A percentile compares a stretch with the other conserved stretches of the same genome.
Conservation (phyloP, 2,888 invertebrate species). For the Alviniconcha strummeri region DNA sequence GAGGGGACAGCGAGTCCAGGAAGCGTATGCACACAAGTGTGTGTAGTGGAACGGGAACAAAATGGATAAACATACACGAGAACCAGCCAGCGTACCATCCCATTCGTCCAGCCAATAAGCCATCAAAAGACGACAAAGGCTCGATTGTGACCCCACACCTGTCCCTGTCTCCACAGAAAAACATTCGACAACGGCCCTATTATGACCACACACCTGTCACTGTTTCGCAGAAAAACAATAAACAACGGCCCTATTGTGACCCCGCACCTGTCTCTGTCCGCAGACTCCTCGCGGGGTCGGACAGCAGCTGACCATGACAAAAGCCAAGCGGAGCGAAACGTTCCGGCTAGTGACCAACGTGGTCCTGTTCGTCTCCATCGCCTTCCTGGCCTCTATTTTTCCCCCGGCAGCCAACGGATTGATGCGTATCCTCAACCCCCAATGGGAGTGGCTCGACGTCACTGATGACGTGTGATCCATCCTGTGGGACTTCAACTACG, state of each 20-base stretch:
- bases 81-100: too few species aligned
- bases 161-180: too few species aligned
- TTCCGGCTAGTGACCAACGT: conserved; percentile 33
- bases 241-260: too few species aligned
- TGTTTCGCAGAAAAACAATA: too few species aligned
- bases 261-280: too few species aligned
- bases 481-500: conserved; percentile 31
- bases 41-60: neutral
- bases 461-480: conserved; percentile 30
- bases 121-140: too few species aligned
- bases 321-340: conserved; percentile 12
- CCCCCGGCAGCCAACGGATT: conserved; percentile 34
- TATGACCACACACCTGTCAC: too few species aligned
- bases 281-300: neutral
- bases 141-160: too few species aligned
- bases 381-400: conserved; percentile 33
- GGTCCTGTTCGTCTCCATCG: conserved; percentile 31
- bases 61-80: too few species aligned
- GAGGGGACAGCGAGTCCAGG: neutral
- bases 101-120: too few species aligned
- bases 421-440: conserved; percentile 28
- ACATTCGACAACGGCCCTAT: too few species aligned
- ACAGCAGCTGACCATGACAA: conserved; percentile 9
- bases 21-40: too few species aligned
- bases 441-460: conserved; percentile 25